Base-by-base conservation (phyloP, 92 coral and sea anemone genomes). In the Zoanthus solanderi region DNA sequence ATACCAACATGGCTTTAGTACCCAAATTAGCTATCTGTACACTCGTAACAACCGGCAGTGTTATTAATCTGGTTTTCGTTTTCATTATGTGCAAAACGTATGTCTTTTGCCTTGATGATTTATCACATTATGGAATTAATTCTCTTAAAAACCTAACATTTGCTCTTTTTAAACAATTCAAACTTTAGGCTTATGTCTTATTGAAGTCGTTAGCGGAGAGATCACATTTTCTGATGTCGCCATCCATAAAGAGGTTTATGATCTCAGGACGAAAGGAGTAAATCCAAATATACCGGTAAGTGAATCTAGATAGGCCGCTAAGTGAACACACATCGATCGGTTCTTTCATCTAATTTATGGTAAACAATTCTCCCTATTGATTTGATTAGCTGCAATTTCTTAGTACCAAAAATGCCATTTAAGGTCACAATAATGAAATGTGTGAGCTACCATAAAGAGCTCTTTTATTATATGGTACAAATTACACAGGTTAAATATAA, bases 221-320 rank as follows among this genome's bases (percentile, higher is more conserved):
- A 56, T 44, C 28, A 91, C 90, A 28, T 91, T 78, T 72, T 78
- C 77, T 56, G 66, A 88, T 83, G 76, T 91, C 1, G 34, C 0
- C 10, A 72, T 83, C n/a, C 83, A 91, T 57, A 29, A 88, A 52
- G 83, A 83, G 17, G 94, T 91, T 18, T 83, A 84, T 16, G 46
- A 91, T 8, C 78, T 47, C 77, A 88, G 90, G 54, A 57, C 34
- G 75, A 78, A 83, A 6, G 94, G 94, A 44, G 83, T 69, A 48
- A 91, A 88, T 9, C 94, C 94, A 23, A 73, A 32, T 12, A 88
- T 91, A 15, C 92, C 94, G 94, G 94, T 91, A 78, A 17, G 80
- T 53, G 28, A 29, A 66, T 11, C 4, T 52, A 3, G 18, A 58
- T 58, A 53, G 58, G 58, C 58, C 58, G 66, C 16, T 58, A 1